These are phyloP conservation scores for Diorhabda sublineata DNA, from an alignment of 1,140 invertebrate genomes.

Conservation along the genomic window DNA sequence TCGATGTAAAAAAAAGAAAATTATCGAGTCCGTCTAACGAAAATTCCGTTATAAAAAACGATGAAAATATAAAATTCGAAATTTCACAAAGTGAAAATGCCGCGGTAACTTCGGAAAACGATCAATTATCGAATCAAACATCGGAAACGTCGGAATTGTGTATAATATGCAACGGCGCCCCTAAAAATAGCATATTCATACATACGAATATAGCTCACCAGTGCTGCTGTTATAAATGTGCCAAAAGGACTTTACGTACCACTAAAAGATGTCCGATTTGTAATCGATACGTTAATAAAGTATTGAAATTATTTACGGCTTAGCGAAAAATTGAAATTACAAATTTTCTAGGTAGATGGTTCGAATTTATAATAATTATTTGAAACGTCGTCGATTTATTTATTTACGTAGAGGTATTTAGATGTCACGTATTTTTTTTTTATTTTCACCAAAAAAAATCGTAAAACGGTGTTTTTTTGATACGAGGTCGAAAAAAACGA, in stretches of 20 bases:
- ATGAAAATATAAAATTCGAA: constrained; percentile 15
- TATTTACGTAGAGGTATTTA: constrained; percentile 29
- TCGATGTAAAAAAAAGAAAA: constrained; percentile 28
- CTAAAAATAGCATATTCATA: constrained; percentile 62
- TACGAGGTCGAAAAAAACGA: no score
- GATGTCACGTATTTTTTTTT: constrained; percentile 8
- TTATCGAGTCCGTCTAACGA: not conserved
- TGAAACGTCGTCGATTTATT: not conserved
- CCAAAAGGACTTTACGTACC: constrained; percentile 57
- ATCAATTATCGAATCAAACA: constrained; percentile 10
- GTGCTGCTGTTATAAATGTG: constrained; percentile 66
- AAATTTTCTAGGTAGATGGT: not conserved
- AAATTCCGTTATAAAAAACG: not conserved
- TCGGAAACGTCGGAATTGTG: constrained; percentile 48
- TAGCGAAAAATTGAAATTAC: not conserved
- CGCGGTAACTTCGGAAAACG: no score
- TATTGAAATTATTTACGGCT: constrained; percentile 52
- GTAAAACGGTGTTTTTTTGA: no score
- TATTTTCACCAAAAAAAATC: no score
- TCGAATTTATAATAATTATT: not conserved
- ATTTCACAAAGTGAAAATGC: not conserved
- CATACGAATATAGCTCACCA: constrained; percentile 61
- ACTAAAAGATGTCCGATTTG: constrained; percentile 63
- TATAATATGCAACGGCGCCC: constrained; percentile 55
- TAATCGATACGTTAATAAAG: constrained; percentile 61